A percentile compares a stretch with the other conserved stretches of the same genome.
phyloP scores from a whole-genome alignment of 2,888 invertebrate genomes.

The Pseudococcus jackbeardsleyi region DNA sequence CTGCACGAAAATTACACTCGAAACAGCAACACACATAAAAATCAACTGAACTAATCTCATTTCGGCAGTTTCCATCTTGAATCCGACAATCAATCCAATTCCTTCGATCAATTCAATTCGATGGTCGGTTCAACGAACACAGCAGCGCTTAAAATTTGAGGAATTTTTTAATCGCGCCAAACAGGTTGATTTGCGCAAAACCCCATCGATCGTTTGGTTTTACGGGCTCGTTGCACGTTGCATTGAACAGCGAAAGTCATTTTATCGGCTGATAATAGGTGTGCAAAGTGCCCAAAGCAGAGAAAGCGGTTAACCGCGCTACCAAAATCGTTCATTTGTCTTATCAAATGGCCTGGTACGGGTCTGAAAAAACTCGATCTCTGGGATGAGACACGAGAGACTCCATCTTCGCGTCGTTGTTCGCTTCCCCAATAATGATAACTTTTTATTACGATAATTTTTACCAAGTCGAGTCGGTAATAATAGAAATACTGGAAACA shows the following conservation, averaged over 20 bases:
- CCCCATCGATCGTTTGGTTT: neutral
- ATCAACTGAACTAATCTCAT: too few species aligned
- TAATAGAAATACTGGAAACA: slow-evolving; percentile 11
- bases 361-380: neutral
- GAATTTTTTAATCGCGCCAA: slow-evolving; percentile 14
- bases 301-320: slow-evolving; percentile 55
- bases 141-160: neutral
- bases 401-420: neutral
- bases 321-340: slow-evolving; percentile 55
- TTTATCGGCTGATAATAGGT: slow-evolving; percentile 26
- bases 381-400: neutral
- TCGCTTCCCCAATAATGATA: slow-evolving; percentile 13
- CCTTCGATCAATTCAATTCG: too few species aligned
- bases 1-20: too few species aligned
- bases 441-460: neutral
- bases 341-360: neutral
- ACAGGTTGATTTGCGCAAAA: slow-evolving; percentile 7
- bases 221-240: neutral
- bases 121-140: neutral
- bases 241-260: slow-evolving; percentile 46
- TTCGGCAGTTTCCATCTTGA: too few species aligned
- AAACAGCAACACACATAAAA: too few species aligned
- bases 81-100: too few species aligned
- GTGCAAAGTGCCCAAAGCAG: slow-evolving; percentile 57
- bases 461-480: neutral